Conservation (phyloP, 1,140 invertebrate species). For the Condylostylus longicornis region DNA sequence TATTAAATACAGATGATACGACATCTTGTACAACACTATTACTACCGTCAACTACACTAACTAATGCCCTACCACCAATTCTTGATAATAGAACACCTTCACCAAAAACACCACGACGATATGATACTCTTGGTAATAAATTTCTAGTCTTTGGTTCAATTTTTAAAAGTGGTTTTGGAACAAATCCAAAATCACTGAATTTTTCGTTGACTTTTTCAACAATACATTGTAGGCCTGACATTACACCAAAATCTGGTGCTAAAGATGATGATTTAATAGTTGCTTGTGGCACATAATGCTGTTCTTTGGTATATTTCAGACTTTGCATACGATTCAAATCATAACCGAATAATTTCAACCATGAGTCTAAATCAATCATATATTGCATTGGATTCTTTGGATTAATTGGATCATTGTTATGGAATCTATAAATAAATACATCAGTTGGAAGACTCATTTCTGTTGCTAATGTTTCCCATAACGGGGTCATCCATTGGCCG, state of each 20-base stretch:
- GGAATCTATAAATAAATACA: slow-evolving; percentile 81
- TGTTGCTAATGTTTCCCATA: slow-evolving; percentile 72
- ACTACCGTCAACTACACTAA: slow-evolving; percentile 70
- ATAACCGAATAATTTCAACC: slow-evolving; percentile 78
- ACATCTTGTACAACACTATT: slow-evolving; percentile 82
- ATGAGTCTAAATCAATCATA: slow-evolving; percentile 68
- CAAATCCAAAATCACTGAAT: slow-evolving; percentile 66
- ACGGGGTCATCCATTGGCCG: slow-evolving; percentile 88
- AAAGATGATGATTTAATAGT: slow-evolving; percentile 59
- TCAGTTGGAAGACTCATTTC: slow-evolving; percentile 67
- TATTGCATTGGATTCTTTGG: slow-evolving; percentile 55
- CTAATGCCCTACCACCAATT: slow-evolving; percentile 59
- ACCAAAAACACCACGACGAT: slow-evolving; percentile 71
- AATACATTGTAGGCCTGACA: slow-evolving; percentile 75
- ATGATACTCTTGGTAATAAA: slow-evolving; percentile 61
- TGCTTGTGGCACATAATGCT: slow-evolving; percentile 61
- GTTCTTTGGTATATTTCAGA: slow-evolving; percentile 54
- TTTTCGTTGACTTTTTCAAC: slow-evolving; percentile 69
- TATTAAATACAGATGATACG: slow-evolving; percentile 85
- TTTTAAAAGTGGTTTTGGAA: slow-evolving; percentile 63
- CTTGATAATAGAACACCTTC: slow-evolving; percentile 78
- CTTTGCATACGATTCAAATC: slow-evolving; percentile 74
- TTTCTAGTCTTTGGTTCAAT: slow-evolving; percentile 69
- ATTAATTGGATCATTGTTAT: slow-evolving; percentile 86
- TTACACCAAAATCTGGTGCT: slow-evolving; percentile 70